Conservation (phyloP, 2,888 invertebrate species). For the Pharmacophagus antenor region DNA sequence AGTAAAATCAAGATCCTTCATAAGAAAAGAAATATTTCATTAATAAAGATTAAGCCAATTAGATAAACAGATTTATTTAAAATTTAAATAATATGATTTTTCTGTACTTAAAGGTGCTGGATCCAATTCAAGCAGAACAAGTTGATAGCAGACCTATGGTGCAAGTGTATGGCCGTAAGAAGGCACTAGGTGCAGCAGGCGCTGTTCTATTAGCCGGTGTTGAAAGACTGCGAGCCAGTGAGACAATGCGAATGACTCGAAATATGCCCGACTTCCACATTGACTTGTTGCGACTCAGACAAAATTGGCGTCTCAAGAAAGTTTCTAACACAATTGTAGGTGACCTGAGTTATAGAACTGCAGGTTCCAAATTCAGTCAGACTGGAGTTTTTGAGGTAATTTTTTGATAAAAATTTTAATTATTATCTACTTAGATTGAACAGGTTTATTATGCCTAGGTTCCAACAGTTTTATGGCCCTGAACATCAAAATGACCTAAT, state of each 20-base stretch:
- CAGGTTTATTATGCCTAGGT: too few species aligned
- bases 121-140: conserved; percentile 93
- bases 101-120: conserved; percentile 77
- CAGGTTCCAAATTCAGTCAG: conserved; percentile 96
- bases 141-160: conserved; percentile 92
- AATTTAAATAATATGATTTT: too few species aligned
- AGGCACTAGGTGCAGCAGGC: conserved; percentile 93
- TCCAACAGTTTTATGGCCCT: too few species aligned
- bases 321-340: conserved; percentile 97
- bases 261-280: conserved; percentile 95
- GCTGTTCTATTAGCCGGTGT: conserved; percentile 91
- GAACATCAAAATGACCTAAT: too few species aligned
- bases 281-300: conserved; percentile 91
- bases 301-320: conserved; percentile 98
- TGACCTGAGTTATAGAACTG: conserved; percentile 96
- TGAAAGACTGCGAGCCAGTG: conserved; percentile 91
- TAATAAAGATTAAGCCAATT: too few species aligned
- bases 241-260: conserved; percentile 86
- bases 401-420: too few species aligned
- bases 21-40: too few species aligned
- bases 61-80: too few species aligned
- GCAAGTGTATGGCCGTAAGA: conserved; percentile 95
- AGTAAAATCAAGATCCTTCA: too few species aligned
- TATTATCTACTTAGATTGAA: too few species aligned
- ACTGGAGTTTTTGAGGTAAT: conserved; percentile 95